Evolutionary conservation across 2,797 vertebrate species (phyloP).

Genomic region (Natrix natrix): DNA sequence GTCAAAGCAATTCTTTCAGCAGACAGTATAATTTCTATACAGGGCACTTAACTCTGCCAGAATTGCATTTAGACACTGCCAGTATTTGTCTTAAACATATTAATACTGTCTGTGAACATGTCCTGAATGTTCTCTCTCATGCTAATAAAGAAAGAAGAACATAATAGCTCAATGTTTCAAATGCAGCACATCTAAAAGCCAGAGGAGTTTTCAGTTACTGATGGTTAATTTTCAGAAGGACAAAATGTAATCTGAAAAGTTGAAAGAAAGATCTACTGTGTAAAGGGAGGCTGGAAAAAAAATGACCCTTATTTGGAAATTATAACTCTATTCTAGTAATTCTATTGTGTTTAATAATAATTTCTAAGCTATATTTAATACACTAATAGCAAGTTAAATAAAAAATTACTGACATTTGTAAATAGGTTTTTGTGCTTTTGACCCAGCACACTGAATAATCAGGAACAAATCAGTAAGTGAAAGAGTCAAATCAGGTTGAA

Average conservation of each 20-base stretch:
- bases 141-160: slow-evolving; percentile 44
- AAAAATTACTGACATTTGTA: slow-evolving; percentile 4
- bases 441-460: slow-evolving; percentile 20
- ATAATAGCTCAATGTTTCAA: slow-evolving; percentile 47
- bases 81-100: slow-evolving; percentile 47
- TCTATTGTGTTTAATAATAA: slow-evolving; percentile 17
- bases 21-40: slow-evolving; percentile 38
- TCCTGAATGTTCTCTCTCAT: slow-evolving; percentile 43
- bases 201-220: slow-evolving; percentile 14
- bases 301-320: slow-evolving; percentile 23
- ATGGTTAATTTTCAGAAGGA: slow-evolving; percentile 5
- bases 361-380: slow-evolving; percentile 19
- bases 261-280: not conserved
- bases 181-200: slow-evolving; percentile 47
- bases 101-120: slow-evolving; percentile 49
- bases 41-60: slow-evolving; percentile 36
- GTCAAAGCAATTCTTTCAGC: slow-evolving; percentile 55
- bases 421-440: slow-evolving; percentile 27
- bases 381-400: slow-evolving; percentile 23
- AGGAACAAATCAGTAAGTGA: slow-evolving; percentile 25
- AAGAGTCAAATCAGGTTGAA: not conserved
- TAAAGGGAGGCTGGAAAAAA: slow-evolving; percentile 5
- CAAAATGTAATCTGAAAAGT: slow-evolving; percentile 31
- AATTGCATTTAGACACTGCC: slow-evolving; percentile 45
- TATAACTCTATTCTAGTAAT: not conserved